Base-by-base conservation (phyloP, 2,888 invertebrate genomes). In the Dorcus parallelipipedus region DNA sequence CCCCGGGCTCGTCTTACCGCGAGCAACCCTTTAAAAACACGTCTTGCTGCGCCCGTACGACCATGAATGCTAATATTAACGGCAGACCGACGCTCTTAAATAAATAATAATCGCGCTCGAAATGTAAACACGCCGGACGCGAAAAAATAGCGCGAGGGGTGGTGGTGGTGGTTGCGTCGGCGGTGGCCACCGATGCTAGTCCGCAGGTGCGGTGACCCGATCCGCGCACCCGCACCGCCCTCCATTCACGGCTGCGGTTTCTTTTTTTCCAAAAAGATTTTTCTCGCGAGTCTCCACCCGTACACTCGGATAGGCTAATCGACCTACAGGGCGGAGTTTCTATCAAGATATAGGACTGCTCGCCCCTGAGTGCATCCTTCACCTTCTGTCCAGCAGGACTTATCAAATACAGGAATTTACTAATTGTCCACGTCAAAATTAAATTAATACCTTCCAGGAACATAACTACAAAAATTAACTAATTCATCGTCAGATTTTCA, bases 261-360 rank as follows among this genome's bases (percentile, higher is more conserved):
- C 72, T 71, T 73, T 73, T 72, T 72, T 70, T 62, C 69, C 55
- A 78, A 79, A 78, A 78, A 76, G 75, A 78, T 79, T 79, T 79
- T 79, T 79, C 78, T 76, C 71, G 66, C 70, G 73, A 78, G 78
- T 79, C 78, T 78, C 79, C 78, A 78, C 79, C 78, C 78, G 77
- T 70, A 69, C 67, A 68, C 67, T 64, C 68, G 74, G 76, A 78
- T 78, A 78, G 79, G 78, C 78, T 76, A 78, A 78, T 78, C 78
- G 78, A 73, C 72, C 73, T 62, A 26, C 42, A 69, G 71, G 78
- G 78, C 77, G 77, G 77, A 70, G 76, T 75, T 71, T 67, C 64
- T 69, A 65, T 62, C 68, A 68, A 66, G 67, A 65, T 69, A 66
- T 67, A 64, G 66, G 67, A 67, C 66, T 70, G 69, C 65, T 76